These are phyloP conservation scores for Saccopteryx bilineata DNA, from an alignment of 2,113 vertebrate genomes.

Conservation along the genomic window DNA sequence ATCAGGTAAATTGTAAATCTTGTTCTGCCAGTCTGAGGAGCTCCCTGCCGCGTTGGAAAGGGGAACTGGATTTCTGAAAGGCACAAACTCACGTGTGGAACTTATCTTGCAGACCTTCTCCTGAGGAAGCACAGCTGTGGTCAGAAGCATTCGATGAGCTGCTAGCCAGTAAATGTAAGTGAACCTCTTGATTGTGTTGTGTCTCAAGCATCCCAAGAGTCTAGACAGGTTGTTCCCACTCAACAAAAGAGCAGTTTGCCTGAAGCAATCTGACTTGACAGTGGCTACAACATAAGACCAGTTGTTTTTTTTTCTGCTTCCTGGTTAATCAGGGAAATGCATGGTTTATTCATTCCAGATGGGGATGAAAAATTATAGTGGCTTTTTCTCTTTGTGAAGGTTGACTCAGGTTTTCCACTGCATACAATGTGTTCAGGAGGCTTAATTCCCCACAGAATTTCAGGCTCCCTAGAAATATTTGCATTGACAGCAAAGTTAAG, in stretches of 20 bases:
- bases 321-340: not conserved
- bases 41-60: not conserved
- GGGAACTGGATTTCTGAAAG: not conserved
- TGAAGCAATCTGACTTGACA: not conserved
- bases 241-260: not conserved
- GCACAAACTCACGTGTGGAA: not conserved
- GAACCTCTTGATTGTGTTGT: not conserved
- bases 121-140: conserved; percentile 94
- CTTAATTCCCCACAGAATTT: conserved; percentile 59
- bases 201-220: not conserved
- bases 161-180: conserved; percentile 95
- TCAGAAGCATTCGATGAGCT: conserved; percentile 94
- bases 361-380: not conserved
- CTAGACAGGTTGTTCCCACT: not conserved
- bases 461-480: conserved; percentile 74
- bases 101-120: conserved; percentile 89
- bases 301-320: not conserved
- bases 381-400: conserved; percentile 52
- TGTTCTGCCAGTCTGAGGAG: not conserved
- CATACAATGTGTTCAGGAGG: conserved; percentile 37
- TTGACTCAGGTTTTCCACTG: conserved; percentile 82
- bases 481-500: not conserved
- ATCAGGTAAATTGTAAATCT: conserved; percentile 82
- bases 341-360: not conserved
- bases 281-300: not conserved